These are phyloP conservation scores for Leucozona laternaria DNA, from an alignment of 2,888 invertebrate species.

Conservation along the genomic window DNA sequence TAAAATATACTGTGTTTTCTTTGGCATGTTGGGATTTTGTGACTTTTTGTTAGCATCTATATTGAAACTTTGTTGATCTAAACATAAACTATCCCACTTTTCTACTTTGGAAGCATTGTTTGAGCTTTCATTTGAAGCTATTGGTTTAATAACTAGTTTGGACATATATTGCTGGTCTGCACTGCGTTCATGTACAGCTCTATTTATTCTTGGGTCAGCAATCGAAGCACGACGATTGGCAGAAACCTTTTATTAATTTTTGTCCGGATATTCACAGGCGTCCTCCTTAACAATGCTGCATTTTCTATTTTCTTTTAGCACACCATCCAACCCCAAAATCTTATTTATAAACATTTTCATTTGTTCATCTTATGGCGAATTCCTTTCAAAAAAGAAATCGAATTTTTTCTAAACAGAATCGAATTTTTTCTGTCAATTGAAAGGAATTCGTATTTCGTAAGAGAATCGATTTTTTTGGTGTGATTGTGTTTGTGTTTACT, in stretches of 20 bases:
- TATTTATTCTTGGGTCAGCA: constrained; percentile 91
- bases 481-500: too few relatives aligned
- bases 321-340: too few relatives aligned
- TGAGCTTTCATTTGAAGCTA: constrained; percentile 48
- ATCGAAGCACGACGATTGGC: constrained; percentile 89
- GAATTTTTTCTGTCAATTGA: too few relatives aligned
- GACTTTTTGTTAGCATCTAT: constrained; percentile 46
- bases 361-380: too few relatives aligned
- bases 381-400: too few relatives aligned
- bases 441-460: too few relatives aligned
- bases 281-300: constrained; percentile 97
- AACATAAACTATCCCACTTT: constrained; percentile 45
- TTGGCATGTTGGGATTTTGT: constrained; percentile 37
- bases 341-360: too few relatives aligned
- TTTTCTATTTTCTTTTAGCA: constrained; percentile 89
- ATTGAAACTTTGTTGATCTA: constrained; percentile 42
- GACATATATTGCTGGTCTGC: constrained; percentile 62
- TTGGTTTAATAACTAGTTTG: constrained; percentile 59
- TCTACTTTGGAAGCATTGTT: constrained; percentile 32
- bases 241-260: constrained; percentile 85
- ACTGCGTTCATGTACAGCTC: constrained; percentile 87
- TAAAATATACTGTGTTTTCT: constrained; percentile 32
- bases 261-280: constrained; percentile 84
- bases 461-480: too few relatives aligned
- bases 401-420: too few relatives aligned